Evolutionary conservation across 2,797 vertebrate species (phyloP).

Genomic region (Carcharodon carcharias): DNA sequence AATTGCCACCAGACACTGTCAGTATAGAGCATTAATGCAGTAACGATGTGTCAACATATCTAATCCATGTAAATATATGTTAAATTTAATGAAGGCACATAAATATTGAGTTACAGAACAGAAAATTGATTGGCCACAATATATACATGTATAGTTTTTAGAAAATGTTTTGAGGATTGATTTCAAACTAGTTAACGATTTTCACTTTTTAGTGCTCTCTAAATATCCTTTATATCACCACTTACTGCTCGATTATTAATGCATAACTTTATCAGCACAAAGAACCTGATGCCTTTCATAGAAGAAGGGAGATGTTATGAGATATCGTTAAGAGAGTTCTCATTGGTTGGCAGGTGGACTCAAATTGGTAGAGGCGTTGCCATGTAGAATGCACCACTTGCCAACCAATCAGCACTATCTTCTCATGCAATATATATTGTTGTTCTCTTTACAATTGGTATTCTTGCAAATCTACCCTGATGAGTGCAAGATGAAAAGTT

Average conservation of each 20-base stretch:
- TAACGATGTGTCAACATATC: not conserved
- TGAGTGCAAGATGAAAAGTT: too few relatives aligned
- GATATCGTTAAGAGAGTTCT: too few relatives aligned
- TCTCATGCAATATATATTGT: too few relatives aligned
- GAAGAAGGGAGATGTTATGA: not conserved
- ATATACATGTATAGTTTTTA: not conserved
- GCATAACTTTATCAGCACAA: not conserved
- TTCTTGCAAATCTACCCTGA: too few relatives aligned
- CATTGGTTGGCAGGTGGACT: too few relatives aligned
- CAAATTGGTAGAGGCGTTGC: too few relatives aligned
- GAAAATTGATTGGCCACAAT: constrained; percentile 11
- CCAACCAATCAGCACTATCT: too few relatives aligned
- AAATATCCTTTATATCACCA: not conserved
- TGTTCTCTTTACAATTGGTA: too few relatives aligned
- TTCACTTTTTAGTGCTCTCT: not conserved
- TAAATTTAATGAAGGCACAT: constrained; percentile 30
- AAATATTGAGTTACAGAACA: constrained; percentile 20
- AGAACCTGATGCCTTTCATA: not conserved
- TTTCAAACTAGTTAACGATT: not conserved
- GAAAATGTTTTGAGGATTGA: not conserved
- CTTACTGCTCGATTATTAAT: not conserved
- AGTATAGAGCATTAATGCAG: not conserved
- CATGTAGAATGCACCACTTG: too few relatives aligned
- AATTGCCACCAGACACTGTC: not conserved
- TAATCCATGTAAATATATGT: constrained; percentile 29